These are phyloP conservation scores for Meloidogyne hapla DNA, from an alignment of 1,140 invertebrate genomes.

Conservation along the genomic window DNA sequence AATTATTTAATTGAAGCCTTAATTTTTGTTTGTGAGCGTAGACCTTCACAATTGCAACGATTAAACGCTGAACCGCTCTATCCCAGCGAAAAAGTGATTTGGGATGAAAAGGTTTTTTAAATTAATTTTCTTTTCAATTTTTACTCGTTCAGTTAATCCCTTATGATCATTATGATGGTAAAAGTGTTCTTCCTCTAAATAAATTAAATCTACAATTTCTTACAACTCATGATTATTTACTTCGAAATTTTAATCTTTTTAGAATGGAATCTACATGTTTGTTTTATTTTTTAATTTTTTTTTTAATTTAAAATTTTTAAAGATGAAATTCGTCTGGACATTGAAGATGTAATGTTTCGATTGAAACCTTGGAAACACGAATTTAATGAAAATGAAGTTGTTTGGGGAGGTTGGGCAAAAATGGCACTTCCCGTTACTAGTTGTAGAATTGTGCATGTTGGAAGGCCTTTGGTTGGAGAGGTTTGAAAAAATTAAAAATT, in stretches of 20 bases:
- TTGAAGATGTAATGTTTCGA: slow-evolving; percentile 90
- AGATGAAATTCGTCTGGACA: slow-evolving; percentile 95
- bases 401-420: slow-evolving; percentile 94
- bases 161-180: slow-evolving; percentile 91
- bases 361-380: slow-evolving; percentile 82
- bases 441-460: slow-evolving; percentile 80
- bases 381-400: slow-evolving; percentile 75
- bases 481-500: slow-evolving; percentile 64
- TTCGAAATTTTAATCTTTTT: slow-evolving; percentile 96
- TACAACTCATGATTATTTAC: slow-evolving; percentile 93
- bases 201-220: slow-evolving; percentile 98
- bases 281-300: slow-evolving; percentile 65
- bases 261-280: slow-evolving; percentile 94
- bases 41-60: slow-evolving; percentile 86
- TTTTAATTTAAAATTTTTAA: slow-evolving; percentile 56
- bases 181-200: slow-evolving; percentile 83
- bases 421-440: slow-evolving; percentile 92
- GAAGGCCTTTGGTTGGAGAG: slow-evolving; percentile 75
- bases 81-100: slow-evolving; percentile 95
- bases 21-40: slow-evolving; percentile 80
- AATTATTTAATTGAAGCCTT: slow-evolving; percentile 49
- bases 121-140: background rate
- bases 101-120: slow-evolving; percentile 81
- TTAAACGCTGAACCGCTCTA: slow-evolving; percentile 97
- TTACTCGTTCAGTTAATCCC: slow-evolving; percentile 75